Evolutionary conservation across 2,888 invertebrate genomes (phyloP), one percentile per base, ranked within the genome.

Genomic region (Harmothoe impar): DNA sequence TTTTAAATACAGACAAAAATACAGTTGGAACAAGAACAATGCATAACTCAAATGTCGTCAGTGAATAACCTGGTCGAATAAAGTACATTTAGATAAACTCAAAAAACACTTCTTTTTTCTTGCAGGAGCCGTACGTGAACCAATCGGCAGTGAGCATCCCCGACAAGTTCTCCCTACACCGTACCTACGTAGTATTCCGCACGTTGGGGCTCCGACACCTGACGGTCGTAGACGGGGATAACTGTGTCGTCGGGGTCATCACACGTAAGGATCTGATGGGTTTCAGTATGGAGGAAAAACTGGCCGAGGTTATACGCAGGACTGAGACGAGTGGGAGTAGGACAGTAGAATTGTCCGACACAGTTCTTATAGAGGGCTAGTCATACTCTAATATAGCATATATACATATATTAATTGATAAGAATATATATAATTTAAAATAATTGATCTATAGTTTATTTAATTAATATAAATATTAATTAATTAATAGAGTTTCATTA

Each of bases 241-340:
- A 96, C 90, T 94, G 94, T 91, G 95, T 96, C 0, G 93, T 94
- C 20, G 96, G 96, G n/a, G 95, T 96, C 25, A 94, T 96, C 23
- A 96, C 96, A 0, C 92, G 96, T n/a, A 96, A 96, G 91, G 96
- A 96, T 93, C 93, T 96, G 56, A 96, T 96, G 96, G 96, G 96
- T 0, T 96, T 95, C 93, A 94, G 93, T 84, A 93, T 96, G 88
- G 95, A 96, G 91, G 95, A 95, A 91, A 95, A 94, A 91, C 89
- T 92, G n/a, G 77, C 72, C 0, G 35, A 54, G n/a, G 62, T 84
- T 20, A 56, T 90, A 0, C 56, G 52, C 25, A 52, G 72, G 54
- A 29, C 56, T 17, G 52, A 29, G 33, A 15, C 23, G 15, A 51
- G 0, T 15, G 15, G 20, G 0, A 15, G 68, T 10, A 1, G 89